A percentile compares a stretch with the other conserved stretches of the same genome.
Conservation (phyloP, 1,140 invertebrate genomes). For the Chelonus insularis region DNA sequence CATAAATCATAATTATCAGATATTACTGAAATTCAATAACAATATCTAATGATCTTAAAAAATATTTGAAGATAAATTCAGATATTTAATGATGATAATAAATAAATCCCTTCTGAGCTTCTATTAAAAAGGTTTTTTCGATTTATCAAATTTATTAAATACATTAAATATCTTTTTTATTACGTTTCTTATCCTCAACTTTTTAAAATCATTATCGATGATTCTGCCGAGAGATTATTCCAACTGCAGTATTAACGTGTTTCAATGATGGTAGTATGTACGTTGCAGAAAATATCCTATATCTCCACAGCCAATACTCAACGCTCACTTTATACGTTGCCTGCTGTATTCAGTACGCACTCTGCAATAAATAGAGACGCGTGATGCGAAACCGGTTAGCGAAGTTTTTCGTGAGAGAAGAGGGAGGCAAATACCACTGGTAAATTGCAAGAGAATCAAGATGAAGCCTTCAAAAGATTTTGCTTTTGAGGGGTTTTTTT, state of each 20-base stretch:
- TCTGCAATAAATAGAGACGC: constrained; percentile 29
- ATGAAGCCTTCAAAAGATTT: too few species aligned
- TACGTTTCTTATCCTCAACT: neutral
- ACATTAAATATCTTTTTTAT: neutral
- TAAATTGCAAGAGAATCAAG: constrained; percentile 11
- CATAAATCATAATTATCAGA: too few species aligned
- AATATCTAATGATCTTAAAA: too few species aligned
- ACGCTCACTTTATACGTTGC: constrained; percentile 11
- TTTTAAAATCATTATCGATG: constrained; percentile 10
- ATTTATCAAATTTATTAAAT: neutral
- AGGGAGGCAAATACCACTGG: constrained; percentile 21
- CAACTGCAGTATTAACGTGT: constrained; percentile 28
- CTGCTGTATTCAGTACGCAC: constrained; percentile 17
- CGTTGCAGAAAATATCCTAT: constrained; percentile 14
- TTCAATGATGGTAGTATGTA: constrained; percentile 28
- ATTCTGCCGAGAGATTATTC: constrained; percentile 30
- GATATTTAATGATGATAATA: too few species aligned
- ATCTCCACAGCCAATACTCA: neutral
- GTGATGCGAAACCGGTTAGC: constrained; percentile 25
- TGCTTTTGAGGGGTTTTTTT: too few species aligned
- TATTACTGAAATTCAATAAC: too few species aligned
- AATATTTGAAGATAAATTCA: too few species aligned
- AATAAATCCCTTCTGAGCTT: too few species aligned
- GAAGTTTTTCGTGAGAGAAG: constrained; percentile 15
- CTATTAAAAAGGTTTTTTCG: too few species aligned